These are phyloP conservation scores for Diplazon laetatorius DNA, from an alignment of 2,888 invertebrate genomes.

Conservation along the genomic window DNA sequence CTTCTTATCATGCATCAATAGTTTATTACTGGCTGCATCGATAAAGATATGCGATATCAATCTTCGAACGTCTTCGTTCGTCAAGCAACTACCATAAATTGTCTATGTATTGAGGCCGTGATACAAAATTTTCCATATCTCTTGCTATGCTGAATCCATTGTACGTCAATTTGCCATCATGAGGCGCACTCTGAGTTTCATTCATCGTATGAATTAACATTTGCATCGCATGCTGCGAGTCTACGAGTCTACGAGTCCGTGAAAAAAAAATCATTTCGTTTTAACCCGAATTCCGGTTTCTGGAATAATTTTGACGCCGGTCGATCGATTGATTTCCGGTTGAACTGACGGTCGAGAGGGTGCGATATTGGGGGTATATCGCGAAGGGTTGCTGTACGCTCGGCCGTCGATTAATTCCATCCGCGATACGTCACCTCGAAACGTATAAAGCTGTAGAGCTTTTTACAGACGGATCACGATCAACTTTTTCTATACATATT, in stretches of 20 bases:
- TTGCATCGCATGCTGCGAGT: neutral
- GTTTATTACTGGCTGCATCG: constrained; percentile 51
- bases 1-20: constrained; percentile 53
- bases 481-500: neutral
- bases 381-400: no score
- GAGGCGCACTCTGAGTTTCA: neutral
- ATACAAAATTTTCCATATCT: constrained; percentile 9
- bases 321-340: no score
- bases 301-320: no score
- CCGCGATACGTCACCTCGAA: neutral
- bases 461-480: neutral
- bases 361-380: no score
- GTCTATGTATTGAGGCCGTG: neutral
- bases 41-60: constrained; percentile 39
- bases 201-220: constrained; percentile 42
- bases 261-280: no score
- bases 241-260: no score
- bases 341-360: no score
- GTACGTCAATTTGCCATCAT: neutral
- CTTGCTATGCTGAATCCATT: neutral
- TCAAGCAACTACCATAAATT: constrained; percentile 32
- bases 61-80: constrained; percentile 37
- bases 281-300: no score
- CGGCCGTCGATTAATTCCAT: neutral
- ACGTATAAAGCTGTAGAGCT: neutral